Evolutionary conservation across 2,113 vertebrate species (phyloP).

Genomic region (Rhinogobius similis): DNA sequence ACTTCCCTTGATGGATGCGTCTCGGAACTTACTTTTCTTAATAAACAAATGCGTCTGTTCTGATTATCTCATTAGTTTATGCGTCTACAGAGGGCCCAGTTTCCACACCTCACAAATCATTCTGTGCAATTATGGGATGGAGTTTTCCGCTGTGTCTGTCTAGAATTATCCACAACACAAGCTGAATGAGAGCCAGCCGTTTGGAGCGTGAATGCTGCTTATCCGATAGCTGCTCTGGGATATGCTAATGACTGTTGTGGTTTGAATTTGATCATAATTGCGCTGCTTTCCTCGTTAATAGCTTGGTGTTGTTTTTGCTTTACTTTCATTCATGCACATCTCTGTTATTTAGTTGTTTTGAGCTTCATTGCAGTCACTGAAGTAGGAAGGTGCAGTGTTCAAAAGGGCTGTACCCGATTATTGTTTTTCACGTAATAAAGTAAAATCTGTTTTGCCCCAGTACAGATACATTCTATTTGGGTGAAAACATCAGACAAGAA

Average conservation of each 20-base stretch:
- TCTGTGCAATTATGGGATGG: background rate
- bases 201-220: conserved; percentile 16
- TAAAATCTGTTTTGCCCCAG: too few species aligned
- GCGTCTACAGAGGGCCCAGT: conserved; percentile 1
- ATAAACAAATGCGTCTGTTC: conserved; percentile 12
- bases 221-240: conserved; percentile 14
- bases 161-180: conserved; percentile 9
- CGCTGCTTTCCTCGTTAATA: conserved; percentile 34
- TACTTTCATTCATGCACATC: conserved; percentile 30
- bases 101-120: conserved; percentile 25
- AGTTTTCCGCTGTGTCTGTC: background rate
- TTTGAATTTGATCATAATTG: conserved; percentile 31
- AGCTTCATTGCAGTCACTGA: background rate
- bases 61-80: conserved; percentile 10
- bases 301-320: conserved; percentile 16
- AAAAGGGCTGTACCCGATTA: too few species aligned
- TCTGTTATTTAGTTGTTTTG: background rate
- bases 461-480: too few species aligned
- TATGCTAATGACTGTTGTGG: conserved; percentile 22
- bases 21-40: conserved; percentile 2
- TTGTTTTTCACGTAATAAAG: too few species aligned
- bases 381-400: background rate
- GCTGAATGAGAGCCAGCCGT: conserved; percentile 22
- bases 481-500: too few species aligned
- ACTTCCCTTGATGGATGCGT: background rate